Percentiles rank a stretch among this genome's conserved stretches.
phyloP scores from a whole-genome alignment of 2,797 vertebrate genomes.

The Leuciscus waleckii region DNA sequence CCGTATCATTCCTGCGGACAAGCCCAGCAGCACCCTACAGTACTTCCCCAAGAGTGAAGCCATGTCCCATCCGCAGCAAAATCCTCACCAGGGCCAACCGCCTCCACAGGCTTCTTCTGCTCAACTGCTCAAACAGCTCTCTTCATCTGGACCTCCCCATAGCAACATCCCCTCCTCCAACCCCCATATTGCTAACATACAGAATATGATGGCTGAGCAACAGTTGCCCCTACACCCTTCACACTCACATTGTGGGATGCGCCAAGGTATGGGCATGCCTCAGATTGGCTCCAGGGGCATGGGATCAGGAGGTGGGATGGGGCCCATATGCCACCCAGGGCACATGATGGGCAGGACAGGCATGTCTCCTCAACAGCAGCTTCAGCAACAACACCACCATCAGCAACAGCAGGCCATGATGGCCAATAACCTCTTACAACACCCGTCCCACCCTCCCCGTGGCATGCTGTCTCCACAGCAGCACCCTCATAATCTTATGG shows the following conservation, averaged over 20 bases:
- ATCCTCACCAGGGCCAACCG: constrained; percentile 76
- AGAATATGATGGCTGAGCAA: constrained; percentile 98
- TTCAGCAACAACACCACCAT: constrained; percentile 63
- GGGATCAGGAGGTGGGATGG: constrained; percentile 64
- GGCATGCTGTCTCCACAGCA: constrained; percentile 88
- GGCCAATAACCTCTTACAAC: constrained; percentile 84
- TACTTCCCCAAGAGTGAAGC: constrained; percentile 94
- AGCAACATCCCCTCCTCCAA: constrained; percentile 81
- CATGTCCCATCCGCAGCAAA: constrained; percentile 75
- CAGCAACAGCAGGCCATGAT: constrained; percentile 86
- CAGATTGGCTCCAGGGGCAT: constrained; percentile 74
- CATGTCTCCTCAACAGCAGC: constrained; percentile 85
- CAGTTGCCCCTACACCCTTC: constrained; percentile 79
- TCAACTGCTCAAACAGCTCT: constrained; percentile 93
- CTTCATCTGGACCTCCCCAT: constrained; percentile 81
- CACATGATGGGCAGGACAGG: constrained; percentile 96
- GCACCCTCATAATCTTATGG: constrained; percentile 91
- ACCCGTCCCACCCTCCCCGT: constrained; percentile 76
- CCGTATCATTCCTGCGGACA: constrained; percentile 97
- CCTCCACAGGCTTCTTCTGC: constrained; percentile 78
- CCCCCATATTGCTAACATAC: constrained; percentile 89
- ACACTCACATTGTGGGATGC: constrained; percentile 79
- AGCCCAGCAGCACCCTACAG: constrained; percentile 98
- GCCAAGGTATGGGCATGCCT: constrained; percentile 80
- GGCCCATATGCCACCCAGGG: constrained; percentile 88